Conservation (phyloP, 2,888 invertebrate species). For the Polymixis flavicincta region DNA sequence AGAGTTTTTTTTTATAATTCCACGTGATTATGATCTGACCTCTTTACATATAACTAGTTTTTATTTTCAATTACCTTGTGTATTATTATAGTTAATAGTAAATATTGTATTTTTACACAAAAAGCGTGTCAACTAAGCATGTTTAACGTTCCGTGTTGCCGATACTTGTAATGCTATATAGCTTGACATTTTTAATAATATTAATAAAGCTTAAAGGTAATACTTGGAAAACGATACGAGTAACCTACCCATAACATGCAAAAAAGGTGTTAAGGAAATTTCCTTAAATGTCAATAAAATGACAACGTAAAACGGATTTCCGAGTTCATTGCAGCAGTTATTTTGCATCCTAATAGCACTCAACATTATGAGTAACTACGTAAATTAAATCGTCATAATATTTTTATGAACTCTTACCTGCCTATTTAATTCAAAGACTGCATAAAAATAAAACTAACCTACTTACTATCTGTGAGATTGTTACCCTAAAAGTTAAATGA, state of each 20-base stretch:
- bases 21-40: conserved; percentile 33
- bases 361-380: no score
- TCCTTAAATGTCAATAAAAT: not conserved
- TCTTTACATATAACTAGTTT: conserved; percentile 38
- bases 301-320: not conserved
- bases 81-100: conserved; percentile 13
- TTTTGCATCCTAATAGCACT: no score
- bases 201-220: not conserved
- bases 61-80: conserved; percentile 16
- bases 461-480: not conserved
- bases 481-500: not conserved
- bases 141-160: conserved; percentile 25
- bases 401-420: not conserved
- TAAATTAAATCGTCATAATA: no score
- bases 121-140: conserved; percentile 35
- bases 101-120: conserved; percentile 9
- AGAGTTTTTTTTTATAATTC: not conserved
- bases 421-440: not conserved
- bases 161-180: not conserved
- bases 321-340: not conserved
- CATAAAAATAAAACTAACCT: no score
- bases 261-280: not conserved
- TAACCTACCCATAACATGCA: not conserved
- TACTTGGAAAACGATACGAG: not conserved
- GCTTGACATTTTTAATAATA: not conserved